Conservation (phyloP, 2,113 vertebrate genomes). For the Melanerpes aurifrons region DNA sequence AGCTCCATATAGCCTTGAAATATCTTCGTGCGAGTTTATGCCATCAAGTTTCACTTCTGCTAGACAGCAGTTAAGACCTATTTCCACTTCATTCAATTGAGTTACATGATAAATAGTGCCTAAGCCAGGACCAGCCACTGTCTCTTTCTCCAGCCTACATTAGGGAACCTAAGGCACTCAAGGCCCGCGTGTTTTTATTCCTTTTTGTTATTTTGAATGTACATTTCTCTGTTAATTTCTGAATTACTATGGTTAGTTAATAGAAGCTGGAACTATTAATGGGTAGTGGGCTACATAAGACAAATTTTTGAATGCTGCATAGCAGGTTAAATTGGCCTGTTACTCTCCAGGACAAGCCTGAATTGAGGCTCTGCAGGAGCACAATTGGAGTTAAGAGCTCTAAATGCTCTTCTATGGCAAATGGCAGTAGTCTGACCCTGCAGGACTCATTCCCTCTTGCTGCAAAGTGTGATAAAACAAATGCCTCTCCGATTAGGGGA, state of each 20-base stretch:
- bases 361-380: conserved; percentile 43
- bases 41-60: conserved; percentile 46
- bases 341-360: conserved; percentile 45
- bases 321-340: conserved; percentile 39
- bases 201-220: neutral
- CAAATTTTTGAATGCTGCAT: neutral
- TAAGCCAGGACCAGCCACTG: neutral
- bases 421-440: conserved; percentile 11
- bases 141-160: conserved; percentile 2
- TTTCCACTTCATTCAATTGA: conserved; percentile 51
- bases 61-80: conserved; percentile 34
- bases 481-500: conserved; percentile 10
- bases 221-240: conserved; percentile 23
- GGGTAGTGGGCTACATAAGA: neutral
- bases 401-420: conserved; percentile 52
- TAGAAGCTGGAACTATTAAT: neutral
- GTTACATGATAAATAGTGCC: conserved; percentile 42
- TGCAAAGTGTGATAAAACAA: conserved; percentile 53
- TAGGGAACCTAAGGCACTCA: neutral
- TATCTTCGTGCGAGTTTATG: conserved; percentile 27
- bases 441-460: neutral
- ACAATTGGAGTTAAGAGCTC: conserved; percentile 56
- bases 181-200: neutral
- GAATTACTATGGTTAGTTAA: conserved; percentile 6
- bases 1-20: conserved; percentile 25